Percentiles rank a stretch among this genome's conserved stretches.
phyloP scores from a whole-genome alignment of 1,140 invertebrate genomes.

The Zaprionus lachaisei region DNA sequence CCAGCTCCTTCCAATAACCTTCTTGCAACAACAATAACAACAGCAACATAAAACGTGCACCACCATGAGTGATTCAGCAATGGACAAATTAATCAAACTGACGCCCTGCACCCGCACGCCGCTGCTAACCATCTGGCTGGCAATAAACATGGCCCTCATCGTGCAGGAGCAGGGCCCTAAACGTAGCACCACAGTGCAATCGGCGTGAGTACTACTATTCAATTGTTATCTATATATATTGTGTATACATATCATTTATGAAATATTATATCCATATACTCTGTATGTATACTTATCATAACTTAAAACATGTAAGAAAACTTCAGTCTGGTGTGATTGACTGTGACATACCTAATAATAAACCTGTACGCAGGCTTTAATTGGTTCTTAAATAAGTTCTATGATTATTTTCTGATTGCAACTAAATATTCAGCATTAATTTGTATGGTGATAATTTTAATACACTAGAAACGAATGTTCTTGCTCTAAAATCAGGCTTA shows the following conservation, averaged over 20 bases:
- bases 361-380: too few relatives aligned
- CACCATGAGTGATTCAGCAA: conserved; percentile 82
- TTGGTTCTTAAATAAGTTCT: too few relatives aligned
- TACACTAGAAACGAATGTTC: too few relatives aligned
- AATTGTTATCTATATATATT: conserved; percentile 1
- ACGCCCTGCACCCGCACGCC: conserved; percentile 70
- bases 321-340: too few relatives aligned
- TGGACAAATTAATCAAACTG: conserved; percentile 70
- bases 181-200: conserved; percentile 74
- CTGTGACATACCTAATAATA: too few relatives aligned
- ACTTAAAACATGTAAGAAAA: too few relatives aligned
- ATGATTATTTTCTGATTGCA: too few relatives aligned
- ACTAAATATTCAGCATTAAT: neutral
- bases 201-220: conserved; percentile 74
- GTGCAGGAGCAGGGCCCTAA: conserved; percentile 77
- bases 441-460: neutral
- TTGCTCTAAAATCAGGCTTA: too few relatives aligned
- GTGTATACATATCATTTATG: neutral
- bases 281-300: too few relatives aligned
- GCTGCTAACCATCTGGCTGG: conserved; percentile 83
- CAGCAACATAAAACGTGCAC: conserved; percentile 37
- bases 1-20: neutral
- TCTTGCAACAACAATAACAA: neutral
- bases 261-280: neutral
- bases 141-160: conserved; percentile 80